A percentile compares a stretch with the other conserved stretches of the same genome.
Conservation (phyloP, 2,888 invertebrate species). For the Apamea anceps region DNA sequence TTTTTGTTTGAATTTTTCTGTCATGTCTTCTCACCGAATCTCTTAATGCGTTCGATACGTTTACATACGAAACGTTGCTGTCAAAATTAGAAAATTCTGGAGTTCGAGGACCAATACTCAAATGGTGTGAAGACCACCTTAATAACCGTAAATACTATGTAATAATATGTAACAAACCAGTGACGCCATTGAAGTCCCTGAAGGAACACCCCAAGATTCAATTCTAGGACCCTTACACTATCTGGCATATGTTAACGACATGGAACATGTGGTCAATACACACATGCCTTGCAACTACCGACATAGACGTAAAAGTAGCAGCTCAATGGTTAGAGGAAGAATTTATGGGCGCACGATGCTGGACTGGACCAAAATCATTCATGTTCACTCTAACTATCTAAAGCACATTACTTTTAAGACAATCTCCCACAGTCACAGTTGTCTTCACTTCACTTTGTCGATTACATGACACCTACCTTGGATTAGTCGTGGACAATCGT, state of each 20-base stretch:
- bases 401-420: neutral
- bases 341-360: neutral
- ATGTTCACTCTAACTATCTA: neutral
- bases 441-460: neutral
- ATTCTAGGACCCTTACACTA: neutral
- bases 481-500: slow-evolving; percentile 1
- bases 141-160: neutral
- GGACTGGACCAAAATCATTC: neutral
- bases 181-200: neutral
- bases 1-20: too few relatives aligned
- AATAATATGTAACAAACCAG: neutral
- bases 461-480: neutral
- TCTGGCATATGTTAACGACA: slow-evolving; percentile 1
- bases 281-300: neutral
- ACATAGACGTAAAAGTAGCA: neutral
- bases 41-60: neutral
- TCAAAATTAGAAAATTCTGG: slow-evolving; percentile 1
- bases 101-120: neutral
- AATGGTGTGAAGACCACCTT: neutral
- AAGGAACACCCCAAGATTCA: neutral
- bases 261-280: slow-evolving; percentile 4
- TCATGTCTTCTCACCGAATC: too few relatives aligned
- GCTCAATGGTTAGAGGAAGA: neutral
- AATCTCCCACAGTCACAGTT: neutral
- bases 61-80: neutral